These are phyloP conservation scores for Ceyx cyanopectus DNA, from an alignment of 2,113 vertebrate species.

Conservation along the genomic window DNA sequence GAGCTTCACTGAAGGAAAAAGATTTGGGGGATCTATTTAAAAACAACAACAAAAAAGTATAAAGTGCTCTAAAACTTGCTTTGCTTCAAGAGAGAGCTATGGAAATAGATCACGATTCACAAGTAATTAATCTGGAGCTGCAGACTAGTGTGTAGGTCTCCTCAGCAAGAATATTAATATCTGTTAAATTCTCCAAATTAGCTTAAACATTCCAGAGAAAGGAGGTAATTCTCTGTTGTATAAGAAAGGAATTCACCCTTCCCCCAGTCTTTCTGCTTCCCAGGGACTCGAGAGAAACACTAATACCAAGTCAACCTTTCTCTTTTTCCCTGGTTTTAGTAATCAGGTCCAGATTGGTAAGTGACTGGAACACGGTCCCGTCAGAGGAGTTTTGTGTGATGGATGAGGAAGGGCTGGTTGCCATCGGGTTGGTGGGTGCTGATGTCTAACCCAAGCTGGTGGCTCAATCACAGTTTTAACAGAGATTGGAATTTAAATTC, in stretches of 20 bases:
- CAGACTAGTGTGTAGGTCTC: not conserved
- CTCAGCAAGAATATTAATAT: slow-evolving; percentile 28
- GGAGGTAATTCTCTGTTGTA: slow-evolving; percentile 59
- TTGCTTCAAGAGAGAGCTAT: not conserved
- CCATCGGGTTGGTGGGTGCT: rapidly evolving
- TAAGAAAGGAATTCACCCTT: slow-evolving; percentile 55
- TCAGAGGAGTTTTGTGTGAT: not conserved
- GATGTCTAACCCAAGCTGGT: not conserved
- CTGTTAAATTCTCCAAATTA: slow-evolving; percentile 63
- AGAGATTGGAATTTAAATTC: not conserved
- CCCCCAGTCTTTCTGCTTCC: slow-evolving; percentile 22
- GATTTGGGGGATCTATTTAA: not conserved
- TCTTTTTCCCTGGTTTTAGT: not conserved
- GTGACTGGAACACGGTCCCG: rapidly evolving
- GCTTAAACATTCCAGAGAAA: slow-evolving; percentile 61
- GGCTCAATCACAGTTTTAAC: rapidly evolving
- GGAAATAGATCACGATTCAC: slow-evolving; percentile 50
- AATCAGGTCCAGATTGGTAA: not conserved
- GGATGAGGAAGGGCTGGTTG: not conserved
- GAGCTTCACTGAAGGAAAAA: not conserved
- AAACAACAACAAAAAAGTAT: not conserved
- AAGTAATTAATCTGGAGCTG: slow-evolving; percentile 35
- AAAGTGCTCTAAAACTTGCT: slow-evolving; percentile 15
- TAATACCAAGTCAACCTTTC: not conserved
- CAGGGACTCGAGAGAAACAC: not conserved